Percentiles rank a stretch among this genome's conserved stretches.
These are phyloP conservation scores for Diadophis punctatus DNA, from an alignment of 2,113 vertebrate genomes.

Conservation along the genomic window DNA sequence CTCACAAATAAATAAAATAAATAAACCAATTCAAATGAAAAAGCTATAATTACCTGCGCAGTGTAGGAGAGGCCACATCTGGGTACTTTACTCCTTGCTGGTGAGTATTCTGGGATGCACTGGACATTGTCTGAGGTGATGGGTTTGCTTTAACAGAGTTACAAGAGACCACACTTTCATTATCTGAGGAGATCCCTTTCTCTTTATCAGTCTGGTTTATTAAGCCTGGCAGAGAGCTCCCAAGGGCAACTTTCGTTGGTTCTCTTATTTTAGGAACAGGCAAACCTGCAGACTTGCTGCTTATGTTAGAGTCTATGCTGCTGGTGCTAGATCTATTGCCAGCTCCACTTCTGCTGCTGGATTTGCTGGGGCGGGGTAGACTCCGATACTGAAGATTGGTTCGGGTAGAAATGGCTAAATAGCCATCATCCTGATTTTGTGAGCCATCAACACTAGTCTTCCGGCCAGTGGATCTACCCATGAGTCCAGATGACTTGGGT, in stretches of 20 bases:
- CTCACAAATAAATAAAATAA: no score
- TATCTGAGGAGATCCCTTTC: conserved; percentile 88
- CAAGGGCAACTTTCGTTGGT: conserved; percentile 75
- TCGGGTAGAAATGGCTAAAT: conserved; percentile 82
- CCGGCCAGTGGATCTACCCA: conserved; percentile 73
- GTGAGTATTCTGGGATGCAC: conserved; percentile 74
- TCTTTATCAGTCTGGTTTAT: conserved; percentile 97
- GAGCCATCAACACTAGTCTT: conserved; percentile 79
- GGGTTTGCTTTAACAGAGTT: conserved; percentile 80
- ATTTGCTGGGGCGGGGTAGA: conserved; percentile 91
- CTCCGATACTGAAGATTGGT: conserved; percentile 97
- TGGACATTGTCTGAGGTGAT: conserved; percentile 70
- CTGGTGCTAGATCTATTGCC: conserved; percentile 95
- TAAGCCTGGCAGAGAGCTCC: conserved; percentile 71
- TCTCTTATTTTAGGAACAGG: conserved; percentile 79
- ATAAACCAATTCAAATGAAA: conserved; percentile 28
- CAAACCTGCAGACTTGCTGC: conserved; percentile 79
- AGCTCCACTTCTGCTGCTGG: conserved; percentile 78
- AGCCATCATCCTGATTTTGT: conserved; percentile 88
- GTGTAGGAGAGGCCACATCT: conserved; percentile 92
- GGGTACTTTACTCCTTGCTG: conserved; percentile 85
- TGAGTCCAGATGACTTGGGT: conserved; percentile 84
- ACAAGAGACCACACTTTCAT: conserved; percentile 79
- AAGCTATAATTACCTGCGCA: conserved; percentile 81
- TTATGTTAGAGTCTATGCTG: conserved; percentile 94